Percentiles rank a stretch among this genome's conserved stretches.
Conservation (phyloP, 1,140 invertebrate genomes). For the Dreissena polymorpha region DNA sequence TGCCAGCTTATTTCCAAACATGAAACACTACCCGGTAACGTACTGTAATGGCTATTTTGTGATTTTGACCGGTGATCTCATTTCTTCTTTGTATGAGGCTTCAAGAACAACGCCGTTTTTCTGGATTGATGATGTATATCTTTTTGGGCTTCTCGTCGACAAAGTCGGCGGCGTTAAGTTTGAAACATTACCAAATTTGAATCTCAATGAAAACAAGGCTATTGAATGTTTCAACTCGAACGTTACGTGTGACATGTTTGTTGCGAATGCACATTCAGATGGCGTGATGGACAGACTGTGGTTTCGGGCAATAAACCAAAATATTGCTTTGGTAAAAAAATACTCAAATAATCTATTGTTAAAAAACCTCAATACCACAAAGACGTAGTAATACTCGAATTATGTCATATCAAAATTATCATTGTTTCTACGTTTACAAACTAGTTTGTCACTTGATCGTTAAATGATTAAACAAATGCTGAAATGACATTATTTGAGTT, state of each 20-base stretch:
- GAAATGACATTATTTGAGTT: too few relatives aligned
- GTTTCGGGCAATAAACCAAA: conserved; percentile 38
- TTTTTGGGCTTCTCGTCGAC: conserved; percentile 75
- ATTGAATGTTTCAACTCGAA: conserved; percentile 34
- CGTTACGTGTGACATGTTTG: conserved; percentile 16
- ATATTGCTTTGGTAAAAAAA: conserved; percentile 36
- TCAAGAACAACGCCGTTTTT: conserved; percentile 72
- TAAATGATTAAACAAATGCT: too few relatives aligned
- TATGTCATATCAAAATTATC: too few relatives aligned
- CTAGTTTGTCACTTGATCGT: too few relatives aligned
- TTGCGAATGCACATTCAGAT: conserved; percentile 48
- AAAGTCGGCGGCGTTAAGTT: conserved; percentile 57
- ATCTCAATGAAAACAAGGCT: conserved; percentile 41
- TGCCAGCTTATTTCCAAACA: conserved; percentile 61
- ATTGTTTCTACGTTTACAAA: too few relatives aligned
- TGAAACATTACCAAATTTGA: conserved; percentile 17
- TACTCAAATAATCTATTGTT: conserved; percentile 32
- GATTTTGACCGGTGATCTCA: conserved; percentile 76
- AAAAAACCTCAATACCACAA: too few relatives aligned
- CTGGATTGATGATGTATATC: conserved; percentile 79
- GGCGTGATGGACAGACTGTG: conserved; percentile 53
- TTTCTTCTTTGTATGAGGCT: conserved; percentile 72
- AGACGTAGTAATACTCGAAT: too few relatives aligned
- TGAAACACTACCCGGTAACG: conserved; percentile 59
- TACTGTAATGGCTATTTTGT: conserved; percentile 79